These are phyloP conservation scores for Penaeus japonicus DNA, from an alignment of 1,140 invertebrate genomes.

Conservation along the genomic window DNA sequence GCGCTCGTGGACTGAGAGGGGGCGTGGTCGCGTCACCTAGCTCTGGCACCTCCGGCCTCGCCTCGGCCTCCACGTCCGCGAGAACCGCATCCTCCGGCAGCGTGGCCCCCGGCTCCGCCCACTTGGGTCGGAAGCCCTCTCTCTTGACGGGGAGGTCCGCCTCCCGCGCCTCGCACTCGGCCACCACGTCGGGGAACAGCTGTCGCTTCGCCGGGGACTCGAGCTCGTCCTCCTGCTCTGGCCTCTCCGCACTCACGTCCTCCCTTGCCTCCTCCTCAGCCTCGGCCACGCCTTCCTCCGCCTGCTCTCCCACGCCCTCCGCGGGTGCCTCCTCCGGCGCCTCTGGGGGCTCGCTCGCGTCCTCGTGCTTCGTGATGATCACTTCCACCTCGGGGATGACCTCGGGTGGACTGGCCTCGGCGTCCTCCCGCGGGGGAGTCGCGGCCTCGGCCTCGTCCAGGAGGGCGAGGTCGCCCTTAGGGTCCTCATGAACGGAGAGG, in stretches of 20 bases:
- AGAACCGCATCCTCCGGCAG: not conserved
- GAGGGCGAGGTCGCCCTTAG: too few relatives aligned
- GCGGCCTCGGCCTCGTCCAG: too few relatives aligned
- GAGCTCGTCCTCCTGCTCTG: not conserved
- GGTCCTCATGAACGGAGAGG: too few relatives aligned
- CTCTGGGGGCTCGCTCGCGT: not conserved
- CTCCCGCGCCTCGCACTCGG: not conserved
- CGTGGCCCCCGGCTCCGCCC: not conserved
- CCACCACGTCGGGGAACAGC: slow-evolving; percentile 38
- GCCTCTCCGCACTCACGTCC: not conserved
- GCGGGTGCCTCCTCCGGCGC: slow-evolving; percentile 15
- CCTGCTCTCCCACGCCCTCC: not conserved
- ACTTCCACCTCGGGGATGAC: too few relatives aligned
- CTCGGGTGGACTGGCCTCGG: not conserved
- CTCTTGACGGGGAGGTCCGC: not conserved
- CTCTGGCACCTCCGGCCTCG: not conserved
- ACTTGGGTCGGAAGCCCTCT: not conserved
- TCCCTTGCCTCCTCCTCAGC: not conserved
- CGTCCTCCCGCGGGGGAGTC: not conserved
- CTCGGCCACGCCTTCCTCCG: not conserved
- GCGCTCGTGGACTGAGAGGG: slow-evolving; percentile 32
- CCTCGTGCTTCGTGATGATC: not conserved
- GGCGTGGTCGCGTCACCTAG: not conserved
- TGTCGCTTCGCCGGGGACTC: not conserved
- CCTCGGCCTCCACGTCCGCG: not conserved